phyloP scores from a whole-genome alignment of 23 tunicate species.

The Trididemnum clinides region DNA sequence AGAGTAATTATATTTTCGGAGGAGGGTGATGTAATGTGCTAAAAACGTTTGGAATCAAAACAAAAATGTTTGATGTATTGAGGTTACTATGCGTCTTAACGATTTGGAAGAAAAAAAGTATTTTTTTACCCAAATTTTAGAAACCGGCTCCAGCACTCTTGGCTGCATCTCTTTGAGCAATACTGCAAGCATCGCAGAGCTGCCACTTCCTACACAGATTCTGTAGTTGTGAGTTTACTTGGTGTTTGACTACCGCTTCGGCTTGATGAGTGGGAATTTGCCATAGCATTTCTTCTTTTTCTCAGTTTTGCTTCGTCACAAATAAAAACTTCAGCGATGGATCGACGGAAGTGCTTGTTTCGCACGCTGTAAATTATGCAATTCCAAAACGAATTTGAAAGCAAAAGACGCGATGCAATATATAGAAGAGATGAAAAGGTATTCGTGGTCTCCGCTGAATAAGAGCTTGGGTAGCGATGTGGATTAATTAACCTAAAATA shows the following conservation, averaged over 20 bases:
- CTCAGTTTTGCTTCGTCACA: slow-evolving; percentile 56
- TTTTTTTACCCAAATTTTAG: too few relatives aligned
- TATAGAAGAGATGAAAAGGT: slow-evolving; percentile 42
- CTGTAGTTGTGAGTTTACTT: background rate
- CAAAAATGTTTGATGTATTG: too few relatives aligned
- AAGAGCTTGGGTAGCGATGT: slow-evolving; percentile 12
- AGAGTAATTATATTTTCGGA: too few relatives aligned
- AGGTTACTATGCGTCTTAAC: too few relatives aligned
- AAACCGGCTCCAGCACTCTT: too few relatives aligned
- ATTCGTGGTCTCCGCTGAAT: slow-evolving; percentile 38
- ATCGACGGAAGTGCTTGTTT: slow-evolving; percentile 74
- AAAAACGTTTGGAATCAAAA: too few relatives aligned
- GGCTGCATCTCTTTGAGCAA: too few relatives aligned
- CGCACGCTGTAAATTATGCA: slow-evolving; percentile 95
- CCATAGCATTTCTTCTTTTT: background rate
- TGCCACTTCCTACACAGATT: background rate
- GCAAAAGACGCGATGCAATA: slow-evolving; percentile 66
- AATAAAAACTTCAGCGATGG: slow-evolving; percentile 56
- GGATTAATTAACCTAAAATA: slow-evolving; percentile 7
- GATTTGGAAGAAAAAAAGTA: too few relatives aligned
- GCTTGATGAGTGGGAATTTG: background rate
- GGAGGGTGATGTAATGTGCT: too few relatives aligned
- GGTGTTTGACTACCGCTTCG: background rate
- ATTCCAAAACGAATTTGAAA: slow-evolving; percentile 92
- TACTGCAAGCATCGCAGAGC: too few relatives aligned